phyloP scores from a whole-genome alignment of 2,888 invertebrate species.

The Apoda limacodes region DNA sequence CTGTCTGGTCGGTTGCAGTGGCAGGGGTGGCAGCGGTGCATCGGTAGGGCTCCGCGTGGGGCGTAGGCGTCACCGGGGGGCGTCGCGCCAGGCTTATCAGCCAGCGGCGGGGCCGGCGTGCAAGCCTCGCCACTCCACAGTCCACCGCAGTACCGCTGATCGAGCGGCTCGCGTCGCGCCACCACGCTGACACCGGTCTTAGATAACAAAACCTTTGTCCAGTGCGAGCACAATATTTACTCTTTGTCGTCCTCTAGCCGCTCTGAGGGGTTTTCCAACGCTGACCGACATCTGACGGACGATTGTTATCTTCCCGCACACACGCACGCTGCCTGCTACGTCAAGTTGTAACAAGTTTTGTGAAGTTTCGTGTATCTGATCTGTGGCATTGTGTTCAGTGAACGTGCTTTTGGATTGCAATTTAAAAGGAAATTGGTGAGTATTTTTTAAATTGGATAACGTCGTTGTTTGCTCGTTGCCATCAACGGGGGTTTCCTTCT shows the following conservation, averaged over 20 bases:
- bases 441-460: too few relatives aligned
- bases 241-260: constrained; percentile 33
- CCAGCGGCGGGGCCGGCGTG: constrained; percentile 65
- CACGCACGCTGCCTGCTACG: constrained; percentile 48
- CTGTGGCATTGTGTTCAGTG: constrained; percentile 40
- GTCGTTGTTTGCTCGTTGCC: too few relatives aligned
- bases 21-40: constrained; percentile 54
- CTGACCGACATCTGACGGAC: constrained; percentile 52
- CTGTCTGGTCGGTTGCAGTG: constrained; percentile 26
- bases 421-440: too few relatives aligned
- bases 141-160: constrained; percentile 42
- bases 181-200: constrained; percentile 56
- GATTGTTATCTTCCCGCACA: constrained; percentile 59
- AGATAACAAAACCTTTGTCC: constrained; percentile 70
- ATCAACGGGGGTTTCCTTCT: too few relatives aligned
- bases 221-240: constrained; percentile 65
- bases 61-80: constrained; percentile 69
- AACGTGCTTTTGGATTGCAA: constrained; percentile 53
- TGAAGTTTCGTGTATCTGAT: constrained; percentile 30
- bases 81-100: constrained; percentile 69
- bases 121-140: constrained; percentile 65
- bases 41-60: constrained; percentile 57
- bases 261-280: constrained; percentile 60
- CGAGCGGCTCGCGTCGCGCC: constrained; percentile 50
- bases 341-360: constrained; percentile 60